Evolutionary conservation across 2,797 vertebrate species (phyloP).

Genomic region (Acanthurus tractus): DNA sequence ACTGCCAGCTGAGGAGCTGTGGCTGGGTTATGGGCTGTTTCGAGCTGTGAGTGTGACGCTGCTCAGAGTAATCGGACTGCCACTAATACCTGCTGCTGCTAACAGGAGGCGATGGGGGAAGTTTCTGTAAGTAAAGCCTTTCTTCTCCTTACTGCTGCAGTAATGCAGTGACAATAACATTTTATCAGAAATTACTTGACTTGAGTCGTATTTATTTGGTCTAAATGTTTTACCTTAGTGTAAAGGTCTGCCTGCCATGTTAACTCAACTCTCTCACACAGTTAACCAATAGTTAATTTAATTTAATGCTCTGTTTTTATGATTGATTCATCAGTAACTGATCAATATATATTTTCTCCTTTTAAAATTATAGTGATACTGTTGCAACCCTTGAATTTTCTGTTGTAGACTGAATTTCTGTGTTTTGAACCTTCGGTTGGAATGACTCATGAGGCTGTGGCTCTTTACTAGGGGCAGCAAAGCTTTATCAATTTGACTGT

Average conservation of each 20-base stretch:
- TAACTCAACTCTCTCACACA: background rate
- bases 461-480: constrained; percentile 5
- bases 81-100: constrained; percentile 75
- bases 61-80: constrained; percentile 61
- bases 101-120: constrained; percentile 78
- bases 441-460: background rate
- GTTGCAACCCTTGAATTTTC: background rate
- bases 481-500: constrained; percentile 8
- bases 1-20: constrained; percentile 33
- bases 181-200: background rate
- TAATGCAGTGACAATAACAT: background rate
- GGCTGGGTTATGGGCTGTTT: constrained; percentile 67
- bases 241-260: background rate
- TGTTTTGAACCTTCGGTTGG: background rate
- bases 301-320: background rate
- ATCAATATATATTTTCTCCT: background rate
- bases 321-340: background rate
- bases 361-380: background rate
- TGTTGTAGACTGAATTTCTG: background rate
- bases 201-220: background rate
- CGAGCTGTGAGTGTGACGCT: constrained; percentile 61
- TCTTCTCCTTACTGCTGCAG: constrained; percentile 36
- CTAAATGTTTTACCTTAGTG: background rate
- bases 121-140: constrained; percentile 74
- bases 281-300: background rate